These are phyloP conservation scores for Sitodiplosis mosellana DNA, from an alignment of 1,140 invertebrate genomes.

Conservation along the genomic window DNA sequence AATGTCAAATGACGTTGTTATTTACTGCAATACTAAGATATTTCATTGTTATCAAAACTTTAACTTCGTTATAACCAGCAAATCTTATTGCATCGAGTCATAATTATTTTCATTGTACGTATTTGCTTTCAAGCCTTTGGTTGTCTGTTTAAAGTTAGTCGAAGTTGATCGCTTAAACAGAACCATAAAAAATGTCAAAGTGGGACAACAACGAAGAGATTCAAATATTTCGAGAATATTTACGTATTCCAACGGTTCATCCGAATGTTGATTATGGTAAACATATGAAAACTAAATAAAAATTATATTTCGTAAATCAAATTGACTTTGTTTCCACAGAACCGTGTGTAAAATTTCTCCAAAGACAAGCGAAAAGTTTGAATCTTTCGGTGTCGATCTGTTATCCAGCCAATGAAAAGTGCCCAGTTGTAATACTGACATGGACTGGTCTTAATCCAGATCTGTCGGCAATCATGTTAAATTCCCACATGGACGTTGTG, in stretches of 20 bases:
- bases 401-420: slow-evolving; percentile 25
- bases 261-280: slow-evolving; percentile 60
- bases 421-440: slow-evolving; percentile 59
- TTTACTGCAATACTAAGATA: too few species aligned
- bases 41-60: too few species aligned
- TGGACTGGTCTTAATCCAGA: slow-evolving; percentile 42
- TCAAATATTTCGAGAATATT: slow-evolving; percentile 53
- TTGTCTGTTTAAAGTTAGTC: too few species aligned
- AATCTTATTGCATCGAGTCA: too few species aligned
- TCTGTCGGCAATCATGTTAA: slow-evolving; percentile 53
- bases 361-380: slow-evolving; percentile 36
- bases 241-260: slow-evolving; percentile 56
- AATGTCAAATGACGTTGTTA: too few species aligned
- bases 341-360: slow-evolving; percentile 37
- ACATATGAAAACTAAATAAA: too few species aligned
- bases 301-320: too few species aligned
- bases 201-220: slow-evolving; percentile 31
- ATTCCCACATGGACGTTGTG: slow-evolving; percentile 85
- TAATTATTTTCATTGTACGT: too few species aligned
- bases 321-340: slow-evolving; percentile 8
- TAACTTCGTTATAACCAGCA: too few species aligned
- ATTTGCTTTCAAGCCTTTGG: too few species aligned
- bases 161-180: too few species aligned
- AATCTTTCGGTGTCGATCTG: slow-evolving; percentile 34
- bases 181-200: too few species aligned